phyloP scores from a whole-genome alignment of 2,888 invertebrate species.

The Cryptophagus acutangulus region DNA sequence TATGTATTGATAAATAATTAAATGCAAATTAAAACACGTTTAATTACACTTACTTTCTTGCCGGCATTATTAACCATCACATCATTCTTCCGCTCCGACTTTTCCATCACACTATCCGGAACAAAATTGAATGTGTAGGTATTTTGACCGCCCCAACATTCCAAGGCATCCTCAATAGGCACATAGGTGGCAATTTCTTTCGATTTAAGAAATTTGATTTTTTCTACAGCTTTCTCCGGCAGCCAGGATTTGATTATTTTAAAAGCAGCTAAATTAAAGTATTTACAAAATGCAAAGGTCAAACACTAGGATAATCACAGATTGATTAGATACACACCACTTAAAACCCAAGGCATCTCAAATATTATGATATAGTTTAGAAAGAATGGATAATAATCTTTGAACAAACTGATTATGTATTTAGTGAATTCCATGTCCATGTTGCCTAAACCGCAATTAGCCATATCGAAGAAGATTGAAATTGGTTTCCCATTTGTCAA shows the following conservation, averaged over 20 bases:
- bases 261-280: constrained; percentile 67
- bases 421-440: constrained; percentile 90
- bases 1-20: too few relatives aligned
- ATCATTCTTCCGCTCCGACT: too few relatives aligned
- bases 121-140: constrained; percentile 68
- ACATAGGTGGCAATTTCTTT: constrained; percentile 71
- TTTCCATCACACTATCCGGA: constrained; percentile 50
- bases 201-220: constrained; percentile 79
- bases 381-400: constrained; percentile 81
- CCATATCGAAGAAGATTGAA: constrained; percentile 87
- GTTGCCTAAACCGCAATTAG: constrained; percentile 76
- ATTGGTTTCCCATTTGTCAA: constrained; percentile 71
- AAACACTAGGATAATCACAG: not conserved
- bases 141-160: constrained; percentile 76
- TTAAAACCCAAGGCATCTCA: constrained; percentile 93
- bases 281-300: not conserved
- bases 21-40: too few relatives aligned
- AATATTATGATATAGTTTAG: constrained; percentile 85
- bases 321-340: constrained; percentile 52
- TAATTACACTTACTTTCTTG: too few relatives aligned
- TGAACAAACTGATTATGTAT: constrained; percentile 80
- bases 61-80: too few relatives aligned
- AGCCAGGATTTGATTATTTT: constrained; percentile 83
- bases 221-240: constrained; percentile 82
- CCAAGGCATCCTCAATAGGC: constrained; percentile 66